Percentiles rank a stretch among this genome's conserved stretches.
Evolutionary conservation across 2,113 vertebrate species (phyloP).

Genomic region (Genyomyrus donnyi): DNA sequence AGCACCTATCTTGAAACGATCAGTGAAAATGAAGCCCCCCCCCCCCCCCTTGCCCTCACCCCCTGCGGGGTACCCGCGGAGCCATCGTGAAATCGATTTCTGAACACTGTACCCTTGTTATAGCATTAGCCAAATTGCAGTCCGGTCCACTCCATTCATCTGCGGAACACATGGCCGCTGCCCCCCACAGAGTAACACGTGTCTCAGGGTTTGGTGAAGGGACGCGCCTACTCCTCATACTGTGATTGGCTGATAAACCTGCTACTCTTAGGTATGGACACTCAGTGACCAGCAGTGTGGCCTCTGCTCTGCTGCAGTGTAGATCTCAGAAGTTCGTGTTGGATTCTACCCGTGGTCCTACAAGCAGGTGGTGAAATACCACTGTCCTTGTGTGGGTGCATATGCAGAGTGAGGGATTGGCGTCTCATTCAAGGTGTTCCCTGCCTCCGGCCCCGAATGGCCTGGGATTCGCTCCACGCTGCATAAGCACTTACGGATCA

Average conservation of each 20-base stretch:
- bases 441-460: neutral
- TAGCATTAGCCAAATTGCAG: neutral
- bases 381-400: neutral
- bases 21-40: conserved; percentile 6
- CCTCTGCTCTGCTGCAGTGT: neutral
- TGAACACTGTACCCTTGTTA: neutral
- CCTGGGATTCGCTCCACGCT: neutral
- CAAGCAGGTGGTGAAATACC: neutral
- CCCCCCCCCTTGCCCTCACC: neutral
- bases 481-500: neutral
- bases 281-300: neutral
- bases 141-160: conserved; percentile 15
- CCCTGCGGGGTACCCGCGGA: neutral
- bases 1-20: conserved; percentile 23
- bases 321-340: neutral
- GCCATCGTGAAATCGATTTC: neutral
- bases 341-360: neutral
- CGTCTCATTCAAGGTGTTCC: neutral
- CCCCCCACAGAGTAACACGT: neutral
- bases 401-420: neutral
- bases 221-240: neutral
- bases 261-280: neutral
- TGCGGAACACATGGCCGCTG: conserved; percentile 24
- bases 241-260: neutral
- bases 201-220: neutral